Conservation (phyloP, 2,113 vertebrate genomes). For the Polypterus senegalus region DNA sequence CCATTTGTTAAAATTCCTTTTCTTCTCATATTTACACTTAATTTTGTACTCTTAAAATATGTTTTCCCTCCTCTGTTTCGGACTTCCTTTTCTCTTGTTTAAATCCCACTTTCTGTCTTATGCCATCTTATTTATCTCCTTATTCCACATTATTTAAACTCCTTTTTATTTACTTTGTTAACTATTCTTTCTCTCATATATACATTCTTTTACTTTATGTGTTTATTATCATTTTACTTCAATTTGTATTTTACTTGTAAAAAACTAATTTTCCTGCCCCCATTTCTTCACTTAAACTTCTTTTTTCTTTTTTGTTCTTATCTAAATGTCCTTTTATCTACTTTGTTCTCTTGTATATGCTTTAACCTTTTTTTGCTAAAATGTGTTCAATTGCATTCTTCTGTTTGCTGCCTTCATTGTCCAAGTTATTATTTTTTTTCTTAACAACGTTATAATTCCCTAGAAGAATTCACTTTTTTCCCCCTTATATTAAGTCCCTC, state of each 20-base stretch:
- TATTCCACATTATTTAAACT: slow-evolving; percentile 15
- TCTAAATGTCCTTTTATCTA: not conserved
- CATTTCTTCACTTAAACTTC: not conserved
- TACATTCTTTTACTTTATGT: too few relatives aligned
- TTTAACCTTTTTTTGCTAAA: too few relatives aligned
- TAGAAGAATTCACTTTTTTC: too few relatives aligned
- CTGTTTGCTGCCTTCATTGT: too few relatives aligned
- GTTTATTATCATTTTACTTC: too few relatives aligned
- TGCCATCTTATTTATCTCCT: not conserved
- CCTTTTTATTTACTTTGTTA: too few relatives aligned
- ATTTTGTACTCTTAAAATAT: slow-evolving; percentile 18
- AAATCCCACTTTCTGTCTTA: slow-evolving; percentile 32
- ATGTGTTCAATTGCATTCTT: too few relatives aligned
- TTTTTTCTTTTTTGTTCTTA: not conserved
- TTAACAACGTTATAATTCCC: too few relatives aligned
- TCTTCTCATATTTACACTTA: slow-evolving; percentile 22
- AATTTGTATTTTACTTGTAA: too few relatives aligned
- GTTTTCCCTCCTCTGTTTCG: slow-evolving; percentile 1
- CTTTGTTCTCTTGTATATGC: not conserved
- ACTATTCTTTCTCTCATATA: too few relatives aligned
- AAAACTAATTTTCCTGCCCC: not conserved
- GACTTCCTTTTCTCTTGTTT: slow-evolving; percentile 23
- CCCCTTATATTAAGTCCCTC: not conserved
- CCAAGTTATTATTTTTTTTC: too few relatives aligned
- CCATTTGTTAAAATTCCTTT: slow-evolving; percentile 10